These are phyloP conservation scores for Dasypolia templi DNA, from an alignment of 2,888 invertebrate genomes.

Conservation along the genomic window DNA sequence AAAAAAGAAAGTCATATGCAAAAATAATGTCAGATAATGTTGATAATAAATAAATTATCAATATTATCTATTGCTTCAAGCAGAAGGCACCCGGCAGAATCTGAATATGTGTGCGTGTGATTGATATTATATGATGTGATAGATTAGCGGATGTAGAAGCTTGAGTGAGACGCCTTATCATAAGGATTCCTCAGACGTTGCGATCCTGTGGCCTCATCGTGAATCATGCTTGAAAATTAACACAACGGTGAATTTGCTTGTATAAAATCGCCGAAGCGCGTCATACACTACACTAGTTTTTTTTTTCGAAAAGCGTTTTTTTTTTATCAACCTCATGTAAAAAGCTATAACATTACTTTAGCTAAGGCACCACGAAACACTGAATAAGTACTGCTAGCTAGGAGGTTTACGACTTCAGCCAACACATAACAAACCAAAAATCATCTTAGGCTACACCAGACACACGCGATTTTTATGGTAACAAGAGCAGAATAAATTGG, in stretches of 20 bases:
- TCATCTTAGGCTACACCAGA: neutral
- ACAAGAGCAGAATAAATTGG: neutral
- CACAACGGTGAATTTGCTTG: constrained; percentile 3
- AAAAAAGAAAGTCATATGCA: constrained; percentile 24
- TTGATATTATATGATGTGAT: no score
- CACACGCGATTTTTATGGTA: neutral
- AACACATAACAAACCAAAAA: neutral
- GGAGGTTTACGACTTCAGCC: neutral
- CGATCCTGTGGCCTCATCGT: constrained; percentile 39
- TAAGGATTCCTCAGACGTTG: constrained; percentile 36
- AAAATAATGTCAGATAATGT: constrained; percentile 39
- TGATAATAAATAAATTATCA: constrained; percentile 53
- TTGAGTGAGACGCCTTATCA: constrained; percentile 50
- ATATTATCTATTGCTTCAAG: constrained; percentile 46
- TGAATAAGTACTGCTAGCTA: neutral
- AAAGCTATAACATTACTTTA: neutral
- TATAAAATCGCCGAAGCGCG: neutral
- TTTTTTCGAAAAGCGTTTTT: neutral
- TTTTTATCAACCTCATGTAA: neutral
- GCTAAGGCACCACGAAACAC: neutral
- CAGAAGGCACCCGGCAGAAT: constrained; percentile 24
- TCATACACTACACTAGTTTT: neutral
- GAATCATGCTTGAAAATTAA: constrained; percentile 24
- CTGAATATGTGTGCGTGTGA: constrained; percentile 26
- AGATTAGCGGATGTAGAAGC: constrained; percentile 52